Evolutionary conservation across 2,113 vertebrate genomes (phyloP).

Genomic region (Epinephelus lanceolatus): DNA sequence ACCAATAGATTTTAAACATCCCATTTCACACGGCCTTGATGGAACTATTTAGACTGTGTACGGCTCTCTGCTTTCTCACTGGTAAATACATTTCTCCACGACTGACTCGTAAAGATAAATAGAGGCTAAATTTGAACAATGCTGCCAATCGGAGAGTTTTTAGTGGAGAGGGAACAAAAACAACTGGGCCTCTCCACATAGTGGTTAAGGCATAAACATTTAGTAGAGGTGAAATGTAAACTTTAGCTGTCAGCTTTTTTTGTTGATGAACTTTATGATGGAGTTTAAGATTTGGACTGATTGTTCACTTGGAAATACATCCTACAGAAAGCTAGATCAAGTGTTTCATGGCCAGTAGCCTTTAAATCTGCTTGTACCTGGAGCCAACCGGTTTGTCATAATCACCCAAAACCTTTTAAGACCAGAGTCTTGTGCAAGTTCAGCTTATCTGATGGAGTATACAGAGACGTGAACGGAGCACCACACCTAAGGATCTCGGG

Average conservation of each 20-base stretch:
- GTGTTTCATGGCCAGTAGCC: background rate
- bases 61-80: constrained; percentile 39
- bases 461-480: constrained; percentile 25
- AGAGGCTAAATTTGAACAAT: constrained; percentile 59
- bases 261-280: constrained; percentile 7
- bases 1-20: constrained; percentile 76
- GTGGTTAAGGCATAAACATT: constrained; percentile 46
- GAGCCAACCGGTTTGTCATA: constrained; percentile 27
- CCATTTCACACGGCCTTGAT: constrained; percentile 76
- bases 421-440: constrained; percentile 47
- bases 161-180: constrained; percentile 11
- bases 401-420: constrained; percentile 41
- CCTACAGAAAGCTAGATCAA: background rate
- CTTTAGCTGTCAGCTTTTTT: constrained; percentile 2
- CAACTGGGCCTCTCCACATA: constrained; percentile 8
- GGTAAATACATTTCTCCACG: constrained; percentile 74
- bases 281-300: constrained; percentile 22
- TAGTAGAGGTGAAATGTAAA: constrained; percentile 43
- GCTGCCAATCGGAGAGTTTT: constrained; percentile 53
- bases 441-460: constrained; percentile 49
- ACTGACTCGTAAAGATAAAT: constrained; percentile 72
- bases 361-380: constrained; percentile 29
- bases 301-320: constrained; percentile 15
- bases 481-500: constrained; percentile 38
- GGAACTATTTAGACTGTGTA: constrained; percentile 68